Evolutionary conservation across 2,113 vertebrate genomes (phyloP).

Genomic region (Bufo bufo): DNA sequence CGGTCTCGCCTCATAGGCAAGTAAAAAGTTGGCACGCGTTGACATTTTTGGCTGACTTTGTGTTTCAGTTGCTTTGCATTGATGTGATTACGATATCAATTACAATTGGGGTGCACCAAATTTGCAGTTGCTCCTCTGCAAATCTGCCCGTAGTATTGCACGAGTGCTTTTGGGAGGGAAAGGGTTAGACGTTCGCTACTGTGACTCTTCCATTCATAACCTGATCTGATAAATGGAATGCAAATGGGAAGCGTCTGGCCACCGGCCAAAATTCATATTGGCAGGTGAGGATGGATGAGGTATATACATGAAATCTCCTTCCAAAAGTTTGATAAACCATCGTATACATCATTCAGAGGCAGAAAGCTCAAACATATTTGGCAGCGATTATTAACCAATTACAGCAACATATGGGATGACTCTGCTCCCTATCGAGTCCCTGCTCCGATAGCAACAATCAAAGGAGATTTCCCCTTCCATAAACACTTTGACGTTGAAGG

Average conservation of each 20-base stretch:
- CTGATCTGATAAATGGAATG: slow-evolving; percentile 30
- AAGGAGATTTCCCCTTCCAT: background rate
- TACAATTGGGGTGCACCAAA: too few relatives aligned
- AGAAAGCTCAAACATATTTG: slow-evolving; percentile 12
- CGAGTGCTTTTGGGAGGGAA: background rate
- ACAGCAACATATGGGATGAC: background rate
- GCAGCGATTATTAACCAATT: slow-evolving; percentile 43
- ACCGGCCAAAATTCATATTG: slow-evolving; percentile 21
- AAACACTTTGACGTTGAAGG: too few relatives aligned
- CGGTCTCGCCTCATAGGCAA: too few relatives aligned
- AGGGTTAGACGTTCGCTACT: background rate
- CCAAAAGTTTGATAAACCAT: slow-evolving; percentile 31
- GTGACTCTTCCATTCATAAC: slow-evolving; percentile 2
- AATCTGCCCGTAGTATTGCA: background rate
- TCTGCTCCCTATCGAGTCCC: background rate
- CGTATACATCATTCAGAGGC: slow-evolving; percentile 31
- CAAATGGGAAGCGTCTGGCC: background rate
- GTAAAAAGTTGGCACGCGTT: too few relatives aligned
- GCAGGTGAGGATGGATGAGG: slow-evolving; percentile 49
- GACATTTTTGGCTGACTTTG: too few relatives aligned
- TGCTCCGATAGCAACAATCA: background rate
- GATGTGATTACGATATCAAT: too few relatives aligned
- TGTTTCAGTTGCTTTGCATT: too few relatives aligned
- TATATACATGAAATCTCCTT: slow-evolving; percentile 44
- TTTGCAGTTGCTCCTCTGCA: too few relatives aligned